phyloP scores from a whole-genome alignment of 2,888 invertebrate species.

The Andrena fulva region DNA sequence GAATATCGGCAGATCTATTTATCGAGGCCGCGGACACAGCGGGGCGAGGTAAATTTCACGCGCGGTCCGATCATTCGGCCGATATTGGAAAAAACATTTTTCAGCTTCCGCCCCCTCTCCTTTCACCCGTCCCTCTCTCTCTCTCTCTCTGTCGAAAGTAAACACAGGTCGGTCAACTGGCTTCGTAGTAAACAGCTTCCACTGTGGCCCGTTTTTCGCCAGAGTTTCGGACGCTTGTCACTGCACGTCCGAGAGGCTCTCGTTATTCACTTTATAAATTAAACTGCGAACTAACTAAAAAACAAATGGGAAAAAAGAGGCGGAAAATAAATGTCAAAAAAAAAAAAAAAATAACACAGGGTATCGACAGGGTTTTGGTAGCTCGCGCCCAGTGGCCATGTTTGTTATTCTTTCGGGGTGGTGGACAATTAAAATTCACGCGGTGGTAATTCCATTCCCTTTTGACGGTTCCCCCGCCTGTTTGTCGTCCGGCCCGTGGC shows the following conservation, averaged over 20 bases:
- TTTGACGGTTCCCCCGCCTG: neutral
- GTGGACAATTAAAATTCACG: slow-evolving; percentile 43
- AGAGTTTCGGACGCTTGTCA: slow-evolving; percentile 40
- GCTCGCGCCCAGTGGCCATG: neutral
- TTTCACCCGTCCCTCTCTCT: neutral
- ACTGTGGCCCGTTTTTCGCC: slow-evolving; percentile 11
- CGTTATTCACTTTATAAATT: slow-evolving; percentile 46
- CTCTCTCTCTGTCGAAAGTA: slow-evolving; percentile 20
- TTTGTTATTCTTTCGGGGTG: neutral
- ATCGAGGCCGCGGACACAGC: slow-evolving; percentile 35
- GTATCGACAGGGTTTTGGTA: slow-evolving; percentile 18
- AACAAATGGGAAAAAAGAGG: slow-evolving; percentile 18
- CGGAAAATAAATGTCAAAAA: neutral
- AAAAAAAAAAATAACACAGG: slow-evolving; percentile 9
- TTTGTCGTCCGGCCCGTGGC: slow-evolving; percentile 55
- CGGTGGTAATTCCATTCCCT: slow-evolving; percentile 23
- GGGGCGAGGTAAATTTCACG: slow-evolving; percentile 53
- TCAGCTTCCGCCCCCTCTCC: slow-evolving; percentile 16
- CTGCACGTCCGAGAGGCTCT: slow-evolving; percentile 25
- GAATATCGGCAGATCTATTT: slow-evolving; percentile 55
- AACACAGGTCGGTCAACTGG: slow-evolving; percentile 51
- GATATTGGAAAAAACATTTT: slow-evolving; percentile 61
- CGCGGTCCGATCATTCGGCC: slow-evolving; percentile 43
- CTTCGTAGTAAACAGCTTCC: slow-evolving; percentile 52
- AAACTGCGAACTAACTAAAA: slow-evolving; percentile 21